Evolutionary conservation across 2,888 invertebrate species (phyloP), one percentile per base, ranked within the genome.

Genomic region (Andrena haemorrhoa): DNA sequence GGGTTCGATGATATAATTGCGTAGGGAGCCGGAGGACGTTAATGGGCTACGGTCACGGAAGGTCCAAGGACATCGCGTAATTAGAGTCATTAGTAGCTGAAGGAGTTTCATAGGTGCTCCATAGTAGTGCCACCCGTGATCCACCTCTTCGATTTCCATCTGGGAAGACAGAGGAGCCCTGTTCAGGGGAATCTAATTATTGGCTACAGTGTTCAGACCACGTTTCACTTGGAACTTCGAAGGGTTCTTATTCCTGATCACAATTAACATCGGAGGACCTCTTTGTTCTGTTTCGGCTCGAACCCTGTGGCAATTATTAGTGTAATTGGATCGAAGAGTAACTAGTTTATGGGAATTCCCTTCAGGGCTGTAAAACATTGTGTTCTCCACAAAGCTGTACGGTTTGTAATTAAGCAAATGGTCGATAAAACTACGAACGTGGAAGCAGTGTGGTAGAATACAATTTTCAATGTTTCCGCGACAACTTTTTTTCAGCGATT

Each of bases 151-250:
- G 20, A 60, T 74, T 77, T 77, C 74, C 53, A 77, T 60, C 68
- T 56, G 65, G 61, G 53, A 64, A 65, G 75, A 33, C 65, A 56
- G 72, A 49, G 53, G 68, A 69, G 74, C 58, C 26, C 66, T 82
- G 77, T 74, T 58, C 61, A 71, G 63, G 23, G 64, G 70, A 79
- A 85, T 86, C 79, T 79, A 85, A 86, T 85, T 85, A 85, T 82
- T 82, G 82, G 78, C 73, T 73, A 70, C 75, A 69, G 53, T 33
- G 23, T 70, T 72, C 64, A 53, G 61, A 49, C 66, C 77, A 29
- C 60, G 61, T 64, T 74, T 20, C n/a, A 5, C 10, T 12, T 26
- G 31, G 53, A 69, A 66, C 26, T 64, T 51, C 5, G 33, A 20
- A 35, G 51, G 76, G n/a, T 41, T 56, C 61, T 63, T 77, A 66